phyloP scores from a whole-genome alignment of 2,888 invertebrate genomes.

The Mesorhabditis sp. region DNA sequence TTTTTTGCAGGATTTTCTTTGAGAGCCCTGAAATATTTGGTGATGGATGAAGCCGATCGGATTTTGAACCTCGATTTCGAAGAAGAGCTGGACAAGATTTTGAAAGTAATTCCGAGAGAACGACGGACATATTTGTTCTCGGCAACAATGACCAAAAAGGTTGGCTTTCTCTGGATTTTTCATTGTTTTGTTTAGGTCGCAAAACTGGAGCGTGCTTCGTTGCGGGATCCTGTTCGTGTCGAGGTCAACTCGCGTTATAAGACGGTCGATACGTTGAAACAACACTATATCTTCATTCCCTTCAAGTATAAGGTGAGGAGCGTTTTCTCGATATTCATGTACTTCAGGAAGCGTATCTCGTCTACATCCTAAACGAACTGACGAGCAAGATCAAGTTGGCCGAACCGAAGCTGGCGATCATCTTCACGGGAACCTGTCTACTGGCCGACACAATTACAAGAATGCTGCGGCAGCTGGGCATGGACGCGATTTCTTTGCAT shows the following conservation, averaged over 20 bases:
- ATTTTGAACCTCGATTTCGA: slow-evolving; percentile 99
- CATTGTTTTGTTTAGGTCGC: slow-evolving; percentile 65
- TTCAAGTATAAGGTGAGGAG: slow-evolving; percentile 80
- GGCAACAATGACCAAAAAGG: slow-evolving; percentile 90
- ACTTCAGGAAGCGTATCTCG: slow-evolving; percentile 84
- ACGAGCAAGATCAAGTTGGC: slow-evolving; percentile 90
- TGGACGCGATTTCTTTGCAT: slow-evolving; percentile 88
- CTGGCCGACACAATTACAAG: slow-evolving; percentile 70
- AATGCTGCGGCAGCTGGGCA: slow-evolving; percentile 81
- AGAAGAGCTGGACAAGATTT: slow-evolving; percentile 85
- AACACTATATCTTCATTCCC: slow-evolving; percentile 90
- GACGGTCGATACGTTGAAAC: slow-evolving; percentile 91
- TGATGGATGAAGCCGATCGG: slow-evolving; percentile 98
- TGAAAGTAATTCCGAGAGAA: slow-evolving; percentile 84
- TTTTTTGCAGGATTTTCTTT: slow-evolving; percentile 76
- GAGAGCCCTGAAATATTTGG: slow-evolving; percentile 74
- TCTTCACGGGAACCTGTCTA: neutral
- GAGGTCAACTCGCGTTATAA: slow-evolving; percentile 88
- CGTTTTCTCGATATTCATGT: slow-evolving; percentile 5
- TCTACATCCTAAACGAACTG: slow-evolving; percentile 88
- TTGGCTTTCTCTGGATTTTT: slow-evolving; percentile 20
- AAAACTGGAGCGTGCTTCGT: slow-evolving; percentile 88
- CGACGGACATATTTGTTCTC: slow-evolving; percentile 89
- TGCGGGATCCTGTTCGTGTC: slow-evolving; percentile 88
- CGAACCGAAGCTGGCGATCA: slow-evolving; percentile 12